Percentiles rank a stretch among this genome's conserved stretches.
Conservation (phyloP, 2,888 invertebrate species). For the Clepsis dumicolana region DNA sequence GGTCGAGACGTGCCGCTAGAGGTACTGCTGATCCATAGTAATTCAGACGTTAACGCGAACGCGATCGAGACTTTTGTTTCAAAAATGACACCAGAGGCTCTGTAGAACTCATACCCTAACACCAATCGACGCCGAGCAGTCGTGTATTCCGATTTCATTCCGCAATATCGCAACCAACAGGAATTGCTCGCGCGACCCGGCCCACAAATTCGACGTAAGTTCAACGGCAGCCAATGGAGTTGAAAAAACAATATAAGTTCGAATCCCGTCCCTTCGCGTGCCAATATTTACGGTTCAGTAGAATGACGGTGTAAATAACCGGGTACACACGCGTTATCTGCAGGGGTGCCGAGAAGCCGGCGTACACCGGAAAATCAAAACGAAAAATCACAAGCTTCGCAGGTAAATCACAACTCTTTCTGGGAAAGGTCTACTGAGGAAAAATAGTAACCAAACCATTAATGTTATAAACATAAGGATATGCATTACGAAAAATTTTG, state of each 20-base stretch:
- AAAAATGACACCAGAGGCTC: background rate
- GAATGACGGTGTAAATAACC: background rate
- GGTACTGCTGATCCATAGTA: no score
- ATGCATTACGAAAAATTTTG: no score
- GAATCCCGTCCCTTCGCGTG: constrained; percentile 1
- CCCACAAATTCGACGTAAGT: constrained; percentile 1
- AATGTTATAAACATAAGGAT: no score
- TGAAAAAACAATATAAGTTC: constrained; percentile 22
- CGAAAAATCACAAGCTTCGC: background rate
- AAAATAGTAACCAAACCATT: no score
- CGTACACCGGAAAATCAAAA: background rate
- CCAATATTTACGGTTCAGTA: constrained; percentile 5
- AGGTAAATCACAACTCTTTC: no score
- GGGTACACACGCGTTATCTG: background rate
- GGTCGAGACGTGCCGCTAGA: no score
- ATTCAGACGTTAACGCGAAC: no score
- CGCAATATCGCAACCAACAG: background rate
- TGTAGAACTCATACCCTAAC: background rate
- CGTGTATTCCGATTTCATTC: background rate
- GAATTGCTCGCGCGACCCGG: background rate
- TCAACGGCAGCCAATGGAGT: constrained; percentile 11
- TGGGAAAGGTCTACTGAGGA: no score
- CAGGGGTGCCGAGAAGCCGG: background rate
- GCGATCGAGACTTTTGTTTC: no score
- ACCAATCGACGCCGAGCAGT: background rate